Conservation (phyloP, 2,113 vertebrate species). For the Ploceus nigricollis region DNA sequence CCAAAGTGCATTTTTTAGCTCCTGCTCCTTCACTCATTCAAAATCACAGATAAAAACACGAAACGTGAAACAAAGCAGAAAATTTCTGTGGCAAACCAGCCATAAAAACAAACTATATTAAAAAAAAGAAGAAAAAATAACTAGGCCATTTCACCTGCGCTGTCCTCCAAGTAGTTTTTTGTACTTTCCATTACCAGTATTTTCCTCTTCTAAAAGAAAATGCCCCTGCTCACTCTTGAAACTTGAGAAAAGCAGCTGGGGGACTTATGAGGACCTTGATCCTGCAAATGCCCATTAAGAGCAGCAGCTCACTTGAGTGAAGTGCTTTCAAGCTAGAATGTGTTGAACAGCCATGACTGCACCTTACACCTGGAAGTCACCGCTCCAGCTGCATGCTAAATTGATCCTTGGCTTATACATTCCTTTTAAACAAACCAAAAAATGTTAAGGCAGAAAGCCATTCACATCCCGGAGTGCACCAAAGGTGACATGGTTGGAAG, state of each 20-base stretch:
- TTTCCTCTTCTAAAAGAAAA: constrained; percentile 16
- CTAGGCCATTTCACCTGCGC: not conserved
- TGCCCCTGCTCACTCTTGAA: not conserved
- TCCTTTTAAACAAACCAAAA: not conserved
- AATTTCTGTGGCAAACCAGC: not conserved
- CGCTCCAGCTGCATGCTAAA: not conserved
- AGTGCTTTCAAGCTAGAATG: not conserved
- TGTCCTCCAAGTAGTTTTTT: not conserved
- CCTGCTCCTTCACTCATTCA: not conserved
- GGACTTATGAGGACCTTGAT: not conserved
- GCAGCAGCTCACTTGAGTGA: not conserved
- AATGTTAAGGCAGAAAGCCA: not conserved
- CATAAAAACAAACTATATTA: not conserved
- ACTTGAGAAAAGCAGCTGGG: not conserved
- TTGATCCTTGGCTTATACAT: not conserved
- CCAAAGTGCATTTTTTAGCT: not conserved
- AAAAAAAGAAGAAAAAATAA: not conserved
- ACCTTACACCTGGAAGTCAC: not conserved
- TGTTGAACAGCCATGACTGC: not conserved
- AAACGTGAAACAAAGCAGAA: not conserved
- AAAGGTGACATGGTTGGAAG: fast-evolving
- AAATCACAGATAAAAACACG: not conserved
- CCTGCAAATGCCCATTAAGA: not conserved
- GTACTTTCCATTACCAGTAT: not conserved
- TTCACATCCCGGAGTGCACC: not conserved